These are phyloP conservation scores for Lophura nycthemera DNA, from an alignment of 2,113 vertebrate genomes.

Conservation along the genomic window DNA sequence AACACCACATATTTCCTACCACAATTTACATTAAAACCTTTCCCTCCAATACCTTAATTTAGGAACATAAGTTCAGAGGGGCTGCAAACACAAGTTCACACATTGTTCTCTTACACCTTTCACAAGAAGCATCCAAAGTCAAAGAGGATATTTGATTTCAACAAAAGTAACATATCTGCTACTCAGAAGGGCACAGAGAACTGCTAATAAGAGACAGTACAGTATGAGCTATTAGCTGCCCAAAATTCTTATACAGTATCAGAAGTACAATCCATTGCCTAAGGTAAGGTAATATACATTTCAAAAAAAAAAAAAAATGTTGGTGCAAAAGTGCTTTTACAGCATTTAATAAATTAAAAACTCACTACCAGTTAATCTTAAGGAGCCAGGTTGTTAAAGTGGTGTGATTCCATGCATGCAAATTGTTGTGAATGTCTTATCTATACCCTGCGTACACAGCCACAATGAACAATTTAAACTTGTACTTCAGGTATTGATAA, in stretches of 20 bases:
- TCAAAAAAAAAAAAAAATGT: not conserved
- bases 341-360: constrained; percentile 71
- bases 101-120: not conserved
- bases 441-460: not conserved
- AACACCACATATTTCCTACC: not conserved
- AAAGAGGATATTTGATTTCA: not conserved
- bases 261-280: constrained; percentile 11
- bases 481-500: not conserved
- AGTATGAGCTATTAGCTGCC: constrained; percentile 3
- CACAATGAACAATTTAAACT: not conserved
- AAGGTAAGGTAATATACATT: not conserved
- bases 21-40: not conserved
- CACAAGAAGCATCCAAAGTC: not conserved
- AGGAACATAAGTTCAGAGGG: not conserved
- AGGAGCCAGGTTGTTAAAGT: not conserved
- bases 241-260: not conserved
- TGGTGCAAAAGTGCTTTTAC: constrained; percentile 36
- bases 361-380: constrained; percentile 6
- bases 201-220: not conserved
- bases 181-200: not conserved
- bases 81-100: not conserved
- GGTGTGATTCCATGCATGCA: constrained; percentile 1
- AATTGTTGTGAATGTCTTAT: constrained; percentile 25
- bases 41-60: not conserved
- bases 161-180: constrained; percentile 19